Evolutionary conservation across 2,113 vertebrate species (phyloP).

Genomic region (Ariopsis seemanni): DNA sequence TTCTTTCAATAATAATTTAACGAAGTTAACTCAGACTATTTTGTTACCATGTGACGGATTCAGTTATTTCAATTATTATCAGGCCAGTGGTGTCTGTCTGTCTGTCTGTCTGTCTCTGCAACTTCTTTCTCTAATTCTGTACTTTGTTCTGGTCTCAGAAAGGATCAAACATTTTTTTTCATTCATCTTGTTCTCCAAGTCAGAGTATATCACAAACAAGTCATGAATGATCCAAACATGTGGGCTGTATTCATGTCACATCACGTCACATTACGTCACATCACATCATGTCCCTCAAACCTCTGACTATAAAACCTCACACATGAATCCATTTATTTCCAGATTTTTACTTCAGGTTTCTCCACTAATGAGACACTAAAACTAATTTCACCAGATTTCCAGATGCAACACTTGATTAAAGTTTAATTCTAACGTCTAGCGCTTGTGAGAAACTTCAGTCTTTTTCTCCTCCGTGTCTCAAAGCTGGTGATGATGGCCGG

Average conservation of each 20-base stretch:
- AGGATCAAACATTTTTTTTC: background rate
- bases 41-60: background rate
- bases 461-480: background rate
- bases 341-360: background rate
- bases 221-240: background rate
- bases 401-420: background rate
- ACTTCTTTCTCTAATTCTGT: too few relatives aligned
- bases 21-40: background rate
- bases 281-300: background rate
- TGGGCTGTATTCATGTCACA: background rate
- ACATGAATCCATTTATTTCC: background rate
- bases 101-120: background rate
- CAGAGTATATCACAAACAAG: background rate
- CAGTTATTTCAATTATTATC: background rate
- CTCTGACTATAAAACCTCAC: conserved; percentile 21
- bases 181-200: background rate
- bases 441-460: background rate
- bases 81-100: background rate
- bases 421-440: background rate
- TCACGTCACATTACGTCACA: background rate
- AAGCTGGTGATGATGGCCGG: conserved; percentile 4
- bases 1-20: background rate
- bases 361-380: background rate
- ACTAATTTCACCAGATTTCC: background rate
- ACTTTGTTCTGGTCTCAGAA: background rate